These are phyloP conservation scores for Cyclura pinguis DNA, from an alignment of 2,797 vertebrate species.

Conservation along the genomic window DNA sequence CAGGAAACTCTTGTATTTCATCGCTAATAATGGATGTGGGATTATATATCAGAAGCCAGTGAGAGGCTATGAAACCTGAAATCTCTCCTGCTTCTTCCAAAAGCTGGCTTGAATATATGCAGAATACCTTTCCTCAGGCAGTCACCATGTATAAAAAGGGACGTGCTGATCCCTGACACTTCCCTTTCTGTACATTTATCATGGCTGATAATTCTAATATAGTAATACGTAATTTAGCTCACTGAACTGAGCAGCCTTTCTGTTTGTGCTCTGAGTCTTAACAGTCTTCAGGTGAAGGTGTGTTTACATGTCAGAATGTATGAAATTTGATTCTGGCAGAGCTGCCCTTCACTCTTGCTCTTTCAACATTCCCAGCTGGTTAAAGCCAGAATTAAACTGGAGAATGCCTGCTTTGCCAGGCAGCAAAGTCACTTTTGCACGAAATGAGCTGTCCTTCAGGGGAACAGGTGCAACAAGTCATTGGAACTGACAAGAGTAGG, in stretches of 20 bases:
- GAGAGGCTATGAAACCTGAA: background rate
- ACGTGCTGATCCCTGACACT: constrained; percentile 7
- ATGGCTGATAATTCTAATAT: constrained; percentile 46
- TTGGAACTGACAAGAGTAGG: constrained; percentile 59
- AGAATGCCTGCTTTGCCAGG: constrained; percentile 34
- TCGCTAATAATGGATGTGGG: background rate
- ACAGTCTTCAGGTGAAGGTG: constrained; percentile 57
- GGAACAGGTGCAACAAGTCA: constrained; percentile 60
- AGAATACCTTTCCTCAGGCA: background rate
- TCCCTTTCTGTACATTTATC: background rate
- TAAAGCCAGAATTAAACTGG: background rate
- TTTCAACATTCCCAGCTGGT: rapidly evolving
- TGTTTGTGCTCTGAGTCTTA: constrained; percentile 65
- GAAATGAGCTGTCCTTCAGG: constrained; percentile 63
- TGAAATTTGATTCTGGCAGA: constrained; percentile 35
- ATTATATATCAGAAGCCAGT: background rate
- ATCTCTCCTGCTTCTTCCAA: background rate
- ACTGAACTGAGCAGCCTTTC: constrained; percentile 47
- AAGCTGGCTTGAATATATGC: background rate
- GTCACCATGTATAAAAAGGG: background rate
- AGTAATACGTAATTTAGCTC: constrained; percentile 31
- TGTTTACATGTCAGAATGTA: constrained; percentile 49
- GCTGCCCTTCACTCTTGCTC: constrained; percentile 32
- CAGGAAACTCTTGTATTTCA: background rate
- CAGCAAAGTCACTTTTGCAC: constrained; percentile 58